Conservation (phyloP, 2,888 invertebrate species). For the Mesorhabditis spiculigera region DNA sequence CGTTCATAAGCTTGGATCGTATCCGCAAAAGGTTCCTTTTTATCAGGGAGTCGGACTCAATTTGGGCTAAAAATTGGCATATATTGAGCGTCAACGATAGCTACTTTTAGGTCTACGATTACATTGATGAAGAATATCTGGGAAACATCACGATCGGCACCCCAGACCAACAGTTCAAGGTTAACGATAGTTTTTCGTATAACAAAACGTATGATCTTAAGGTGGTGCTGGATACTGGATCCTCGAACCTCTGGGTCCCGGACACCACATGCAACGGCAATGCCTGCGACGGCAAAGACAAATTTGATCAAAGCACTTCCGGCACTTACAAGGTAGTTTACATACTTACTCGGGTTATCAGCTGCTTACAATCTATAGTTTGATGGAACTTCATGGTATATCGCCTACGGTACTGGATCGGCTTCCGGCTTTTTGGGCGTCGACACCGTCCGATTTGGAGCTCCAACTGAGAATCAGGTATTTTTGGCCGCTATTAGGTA, state of each 20-base stretch:
- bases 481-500: not conserved
- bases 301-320: not conserved
- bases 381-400: slow-evolving; percentile 10
- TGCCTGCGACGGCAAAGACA: not conserved
- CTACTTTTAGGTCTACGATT: slow-evolving; percentile 20
- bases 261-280: slow-evolving; percentile 29
- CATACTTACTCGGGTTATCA: too few relatives aligned
- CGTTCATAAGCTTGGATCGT: not conserved
- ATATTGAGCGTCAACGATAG: not conserved
- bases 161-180: slow-evolving; percentile 64
- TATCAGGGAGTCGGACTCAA: not conserved
- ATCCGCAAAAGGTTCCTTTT: not conserved
- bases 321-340: not conserved
- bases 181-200: slow-evolving; percentile 70
- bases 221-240: slow-evolving; percentile 34
- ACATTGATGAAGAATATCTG: slow-evolving; percentile 59
- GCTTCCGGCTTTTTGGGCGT: slow-evolving; percentile 16
- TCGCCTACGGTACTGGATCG: not conserved
- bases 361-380: slow-evolving; percentile 10
- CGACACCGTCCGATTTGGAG: slow-evolving; percentile 35
- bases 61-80: not conserved
- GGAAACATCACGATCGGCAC: slow-evolving; percentile 67
- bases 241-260: slow-evolving; percentile 42
- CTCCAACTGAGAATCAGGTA: slow-evolving; percentile 5
- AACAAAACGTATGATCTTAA: slow-evolving; percentile 64